Conservation (phyloP, 2,797 vertebrate species). For the Oreochromis grahami region DNA sequence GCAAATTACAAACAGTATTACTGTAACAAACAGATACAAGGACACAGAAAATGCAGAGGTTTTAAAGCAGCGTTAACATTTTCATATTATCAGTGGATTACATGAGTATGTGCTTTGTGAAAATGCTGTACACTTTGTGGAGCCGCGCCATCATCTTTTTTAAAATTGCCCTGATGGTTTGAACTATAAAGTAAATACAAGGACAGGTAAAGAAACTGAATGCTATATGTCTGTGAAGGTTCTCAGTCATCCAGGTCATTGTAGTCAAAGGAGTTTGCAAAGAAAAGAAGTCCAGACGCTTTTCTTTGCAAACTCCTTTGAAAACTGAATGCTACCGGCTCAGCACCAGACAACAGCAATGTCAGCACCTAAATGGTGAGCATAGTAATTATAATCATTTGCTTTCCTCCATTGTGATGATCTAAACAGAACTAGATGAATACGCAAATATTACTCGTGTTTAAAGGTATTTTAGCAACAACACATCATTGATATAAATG, state of each 20-base stretch:
- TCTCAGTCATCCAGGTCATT: too few species aligned
- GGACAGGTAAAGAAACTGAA: not conserved
- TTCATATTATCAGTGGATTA: not conserved
- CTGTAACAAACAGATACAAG: not conserved
- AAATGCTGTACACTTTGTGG: not conserved
- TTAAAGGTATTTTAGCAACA: not conserved
- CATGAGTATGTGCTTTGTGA: not conserved
- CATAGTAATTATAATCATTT: not conserved
- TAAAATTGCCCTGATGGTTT: fast-evolving
- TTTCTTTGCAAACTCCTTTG: too few species aligned
- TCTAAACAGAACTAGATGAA: not conserved
- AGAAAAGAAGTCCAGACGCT: too few species aligned
- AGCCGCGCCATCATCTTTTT: not conserved
- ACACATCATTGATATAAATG: not conserved
- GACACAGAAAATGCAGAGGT: not conserved
- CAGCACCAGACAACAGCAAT: not conserved
- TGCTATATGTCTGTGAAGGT: too few species aligned
- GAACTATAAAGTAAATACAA: not conserved
- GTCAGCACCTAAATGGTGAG: not conserved
- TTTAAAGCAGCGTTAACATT: not conserved
- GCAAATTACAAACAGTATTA: not conserved
- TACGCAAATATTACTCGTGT: not conserved
- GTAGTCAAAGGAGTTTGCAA: too few species aligned
- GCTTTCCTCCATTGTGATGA: not conserved
- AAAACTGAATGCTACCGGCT: not conserved